phyloP scores from a whole-genome alignment of 2,113 vertebrate species.

The Sialia sialis region DNA sequence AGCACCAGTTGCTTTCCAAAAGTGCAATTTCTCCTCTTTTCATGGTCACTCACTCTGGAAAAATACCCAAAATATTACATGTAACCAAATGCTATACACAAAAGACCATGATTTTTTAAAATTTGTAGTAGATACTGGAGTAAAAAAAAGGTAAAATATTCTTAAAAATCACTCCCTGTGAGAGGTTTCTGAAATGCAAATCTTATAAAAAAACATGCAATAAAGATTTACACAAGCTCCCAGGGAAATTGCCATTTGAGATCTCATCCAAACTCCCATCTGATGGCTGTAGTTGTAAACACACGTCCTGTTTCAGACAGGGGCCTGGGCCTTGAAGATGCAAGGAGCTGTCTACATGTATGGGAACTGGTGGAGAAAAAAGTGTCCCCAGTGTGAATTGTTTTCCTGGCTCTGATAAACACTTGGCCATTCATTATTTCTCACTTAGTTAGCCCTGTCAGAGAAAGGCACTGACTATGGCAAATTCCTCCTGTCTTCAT shows the following conservation, averaged over 20 bases:
- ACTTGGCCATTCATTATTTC: neutral
- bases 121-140: neutral
- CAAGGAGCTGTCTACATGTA: neutral
- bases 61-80: neutral
- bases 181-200: neutral
- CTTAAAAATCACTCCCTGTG: neutral
- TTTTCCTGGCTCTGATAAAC: neutral
- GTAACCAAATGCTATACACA: neutral
- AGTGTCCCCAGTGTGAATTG: neutral
- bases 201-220: neutral
- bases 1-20: neutral
- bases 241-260: neutral
- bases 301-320: neutral
- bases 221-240: neutral
- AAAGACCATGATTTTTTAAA: neutral
- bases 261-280: neutral
- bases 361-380: neutral
- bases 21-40: neutral
- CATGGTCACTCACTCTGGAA: neutral
- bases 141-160: neutral
- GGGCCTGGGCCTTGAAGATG: neutral
- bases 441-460: neutral
- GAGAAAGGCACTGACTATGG: neutral
- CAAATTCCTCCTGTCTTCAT: neutral
- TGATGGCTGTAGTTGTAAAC: neutral